These are phyloP conservation scores for Pseudococcus longispinus DNA, from an alignment of 2,888 invertebrate genomes.

Conservation along the genomic window DNA sequence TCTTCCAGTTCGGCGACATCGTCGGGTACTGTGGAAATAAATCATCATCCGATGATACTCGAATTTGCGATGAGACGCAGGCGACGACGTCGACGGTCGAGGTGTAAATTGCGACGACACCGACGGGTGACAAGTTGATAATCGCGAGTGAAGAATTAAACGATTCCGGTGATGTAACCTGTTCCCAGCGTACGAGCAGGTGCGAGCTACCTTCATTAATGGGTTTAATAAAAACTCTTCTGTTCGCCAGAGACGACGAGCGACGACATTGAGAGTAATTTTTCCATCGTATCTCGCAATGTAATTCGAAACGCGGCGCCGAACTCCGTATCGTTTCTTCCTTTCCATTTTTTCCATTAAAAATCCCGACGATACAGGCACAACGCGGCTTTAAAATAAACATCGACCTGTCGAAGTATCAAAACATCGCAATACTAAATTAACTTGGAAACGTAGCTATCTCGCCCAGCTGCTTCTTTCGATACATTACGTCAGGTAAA, in stretches of 20 bases:
- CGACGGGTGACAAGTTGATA: not conserved
- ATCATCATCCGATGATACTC: not conserved
- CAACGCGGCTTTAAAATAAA: not conserved
- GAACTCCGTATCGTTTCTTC: not conserved
- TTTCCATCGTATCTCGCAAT: not conserved
- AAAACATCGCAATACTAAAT: not conserved
- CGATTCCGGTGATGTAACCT: constrained; percentile 26
- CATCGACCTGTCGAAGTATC: not conserved
- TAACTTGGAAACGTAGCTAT: no score
- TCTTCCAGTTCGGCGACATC: not conserved
- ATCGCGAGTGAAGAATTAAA: constrained; percentile 30
- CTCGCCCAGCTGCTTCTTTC: not conserved
- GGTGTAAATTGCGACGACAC: not conserved
- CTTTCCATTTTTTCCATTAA: not conserved
- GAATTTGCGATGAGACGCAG: not conserved
- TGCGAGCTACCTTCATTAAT: constrained; percentile 16
- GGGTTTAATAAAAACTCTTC: constrained; percentile 3
- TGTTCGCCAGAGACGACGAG: not conserved
- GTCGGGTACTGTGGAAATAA: not conserved
- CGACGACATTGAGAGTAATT: not conserved
- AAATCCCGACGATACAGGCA: not conserved
- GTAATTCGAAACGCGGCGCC: not conserved
- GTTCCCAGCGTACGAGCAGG: constrained; percentile 7
- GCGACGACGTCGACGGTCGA: not conserved
- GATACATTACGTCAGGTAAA: not conserved